phyloP scores from a whole-genome alignment of 2,888 invertebrate species.

The Polymixis flavicincta region DNA sequence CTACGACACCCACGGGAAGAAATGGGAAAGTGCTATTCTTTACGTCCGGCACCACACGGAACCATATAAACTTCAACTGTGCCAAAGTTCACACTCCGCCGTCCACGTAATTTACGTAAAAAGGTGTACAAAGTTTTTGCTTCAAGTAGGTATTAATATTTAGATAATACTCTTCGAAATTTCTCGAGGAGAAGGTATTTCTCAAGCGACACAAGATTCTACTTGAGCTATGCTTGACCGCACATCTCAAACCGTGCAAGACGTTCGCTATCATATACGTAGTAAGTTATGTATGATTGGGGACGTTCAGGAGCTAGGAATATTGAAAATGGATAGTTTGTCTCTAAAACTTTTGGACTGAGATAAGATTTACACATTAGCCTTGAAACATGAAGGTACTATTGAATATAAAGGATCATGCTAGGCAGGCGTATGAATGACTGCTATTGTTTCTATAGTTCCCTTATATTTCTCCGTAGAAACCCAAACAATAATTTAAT shows the following conservation, averaged over 20 bases:
- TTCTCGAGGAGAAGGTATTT: slow-evolving; percentile 5
- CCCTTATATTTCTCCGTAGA: no score
- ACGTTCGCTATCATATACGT: not conserved
- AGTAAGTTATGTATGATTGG: not conserved
- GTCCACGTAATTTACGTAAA: no score
- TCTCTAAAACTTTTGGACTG: not conserved
- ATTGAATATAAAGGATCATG: not conserved
- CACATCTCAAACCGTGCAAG: slow-evolving; percentile 25
- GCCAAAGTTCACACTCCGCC: no score
- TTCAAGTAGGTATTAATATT: no score
- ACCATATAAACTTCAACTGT: no score
- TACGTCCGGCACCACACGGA: no score
- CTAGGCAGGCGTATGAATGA: not conserved
- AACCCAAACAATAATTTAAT: no score
- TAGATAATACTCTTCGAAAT: not conserved
- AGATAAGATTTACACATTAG: not conserved
- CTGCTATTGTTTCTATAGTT: no score
- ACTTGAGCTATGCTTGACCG: slow-evolving; percentile 24
- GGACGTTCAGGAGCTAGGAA: slow-evolving; percentile 23
- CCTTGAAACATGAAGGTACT: not conserved
- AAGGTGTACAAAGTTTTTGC: no score
- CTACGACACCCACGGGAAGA: no score
- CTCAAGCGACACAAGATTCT: slow-evolving; percentile 15
- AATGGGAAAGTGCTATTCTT: no score
- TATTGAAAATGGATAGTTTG: not conserved